A percentile compares a stretch with the other conserved stretches of the same genome.
These are phyloP conservation scores for Camponotus floridanus DNA, from an alignment of 1,140 invertebrate species.

Conservation along the genomic window DNA sequence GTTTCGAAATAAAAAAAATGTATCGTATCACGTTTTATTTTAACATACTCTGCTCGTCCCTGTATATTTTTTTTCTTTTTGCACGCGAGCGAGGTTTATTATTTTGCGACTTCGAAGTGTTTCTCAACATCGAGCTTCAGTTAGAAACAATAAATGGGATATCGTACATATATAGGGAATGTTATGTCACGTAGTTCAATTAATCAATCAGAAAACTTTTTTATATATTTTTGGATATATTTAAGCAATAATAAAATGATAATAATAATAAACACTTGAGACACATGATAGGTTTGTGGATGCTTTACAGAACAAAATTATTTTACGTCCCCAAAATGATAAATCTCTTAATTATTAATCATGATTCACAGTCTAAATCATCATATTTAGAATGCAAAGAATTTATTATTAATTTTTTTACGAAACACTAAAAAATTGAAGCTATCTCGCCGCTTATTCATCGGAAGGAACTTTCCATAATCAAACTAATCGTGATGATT, in stretches of 20 bases:
- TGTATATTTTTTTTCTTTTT: neutral
- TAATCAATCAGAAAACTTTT: neutral
- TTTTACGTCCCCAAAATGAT: neutral
- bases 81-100: conserved; percentile 9
- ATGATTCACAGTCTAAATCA: neutral
- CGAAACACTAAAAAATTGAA: conserved; percentile 4
- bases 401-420: conserved; percentile 32
- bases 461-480: conserved; percentile 28
- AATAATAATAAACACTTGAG: no score
- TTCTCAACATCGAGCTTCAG: neutral
- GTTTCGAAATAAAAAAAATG: neutral
- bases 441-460: conserved; percentile 17
- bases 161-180: neutral
- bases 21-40: conserved; percentile 27
- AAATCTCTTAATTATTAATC: conserved; percentile 1
- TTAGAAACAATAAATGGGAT: conserved; percentile 10
- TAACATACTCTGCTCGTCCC: neutral
- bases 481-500: conserved; percentile 37
- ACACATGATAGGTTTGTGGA: neutral
- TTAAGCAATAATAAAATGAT: no score
- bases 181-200: conserved; percentile 10
- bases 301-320: neutral
- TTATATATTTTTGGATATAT: neutral
- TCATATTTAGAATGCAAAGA: neutral
- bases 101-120: neutral